Conservation (phyloP, 2,113 vertebrate genomes). For the Chelonoidis abingdonii region DNA sequence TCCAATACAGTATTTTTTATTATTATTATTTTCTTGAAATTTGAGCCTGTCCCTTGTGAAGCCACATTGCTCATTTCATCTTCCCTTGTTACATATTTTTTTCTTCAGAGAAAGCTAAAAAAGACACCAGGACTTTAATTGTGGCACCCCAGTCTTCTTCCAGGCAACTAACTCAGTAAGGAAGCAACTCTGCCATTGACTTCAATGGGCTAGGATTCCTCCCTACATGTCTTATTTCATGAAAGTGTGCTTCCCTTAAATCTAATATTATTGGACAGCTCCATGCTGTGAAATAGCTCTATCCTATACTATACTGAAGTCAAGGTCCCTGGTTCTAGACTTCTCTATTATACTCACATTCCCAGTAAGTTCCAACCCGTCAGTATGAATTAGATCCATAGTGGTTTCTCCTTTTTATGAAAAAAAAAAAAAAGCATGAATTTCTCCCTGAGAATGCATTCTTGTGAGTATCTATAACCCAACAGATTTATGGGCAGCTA, state of each 20-base stretch:
- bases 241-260: neutral
- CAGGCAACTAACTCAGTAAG: constrained; percentile 2
- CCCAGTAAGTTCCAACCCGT: constrained; percentile 11
- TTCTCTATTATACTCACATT: constrained; percentile 33
- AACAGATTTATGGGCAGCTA: constrained; percentile 67
- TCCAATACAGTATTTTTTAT: neutral
- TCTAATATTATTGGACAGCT: neutral
- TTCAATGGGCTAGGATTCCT: neutral
- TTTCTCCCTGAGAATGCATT: constrained; percentile 45
- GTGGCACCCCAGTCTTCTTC: neutral
- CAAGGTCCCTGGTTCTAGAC: constrained; percentile 28
- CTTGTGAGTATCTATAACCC: constrained; percentile 50
- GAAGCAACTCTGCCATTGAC: neutral
- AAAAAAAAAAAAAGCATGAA: neutral
- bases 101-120: neutral
- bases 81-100: neutral
- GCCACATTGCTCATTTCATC: neutral
- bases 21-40: neutral
- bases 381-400: constrained; percentile 36
- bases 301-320: constrained; percentile 8
- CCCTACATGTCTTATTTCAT: neutral
- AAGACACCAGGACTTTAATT: neutral
- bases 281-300: neutral
- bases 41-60: neutral
- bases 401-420: neutral